Percentiles rank a stretch among this genome's conserved stretches.
Evolutionary conservation across 2,113 vertebrate genomes (phyloP).

Genomic region (Recurvirostra avosetta): DNA sequence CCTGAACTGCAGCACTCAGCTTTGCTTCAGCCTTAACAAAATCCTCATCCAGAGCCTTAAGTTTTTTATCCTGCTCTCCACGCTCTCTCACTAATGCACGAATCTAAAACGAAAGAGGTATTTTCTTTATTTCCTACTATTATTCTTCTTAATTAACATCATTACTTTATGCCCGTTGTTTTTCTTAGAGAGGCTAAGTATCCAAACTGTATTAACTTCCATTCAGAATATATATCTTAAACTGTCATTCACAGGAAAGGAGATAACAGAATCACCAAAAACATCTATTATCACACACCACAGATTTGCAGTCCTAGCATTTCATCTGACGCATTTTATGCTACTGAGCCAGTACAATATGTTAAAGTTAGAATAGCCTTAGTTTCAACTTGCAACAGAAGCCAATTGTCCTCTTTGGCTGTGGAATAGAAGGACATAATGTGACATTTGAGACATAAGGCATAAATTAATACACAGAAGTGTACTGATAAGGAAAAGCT

Average conservation of each 20-base stretch:
- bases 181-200: background rate
- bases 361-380: background rate
- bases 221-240: background rate
- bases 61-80: constrained; percentile 82
- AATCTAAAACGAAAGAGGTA: constrained; percentile 72
- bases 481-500: background rate
- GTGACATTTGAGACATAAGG: background rate
- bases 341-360: background rate
- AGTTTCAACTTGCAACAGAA: background rate
- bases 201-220: background rate
- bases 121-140: background rate
- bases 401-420: background rate
- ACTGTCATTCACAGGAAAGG: background rate
- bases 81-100: constrained; percentile 85
- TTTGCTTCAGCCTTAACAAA: constrained; percentile 85
- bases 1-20: constrained; percentile 80
- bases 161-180: background rate
- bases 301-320: background rate
- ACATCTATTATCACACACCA: background rate
- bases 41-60: constrained; percentile 83
- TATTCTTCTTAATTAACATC: background rate
- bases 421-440: background rate
- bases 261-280: background rate
- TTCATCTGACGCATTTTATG: background rate
- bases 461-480: background rate